Base-by-base conservation (phyloP, 2,797 vertebrate species). In the Rhadinocentrus ornatus region DNA sequence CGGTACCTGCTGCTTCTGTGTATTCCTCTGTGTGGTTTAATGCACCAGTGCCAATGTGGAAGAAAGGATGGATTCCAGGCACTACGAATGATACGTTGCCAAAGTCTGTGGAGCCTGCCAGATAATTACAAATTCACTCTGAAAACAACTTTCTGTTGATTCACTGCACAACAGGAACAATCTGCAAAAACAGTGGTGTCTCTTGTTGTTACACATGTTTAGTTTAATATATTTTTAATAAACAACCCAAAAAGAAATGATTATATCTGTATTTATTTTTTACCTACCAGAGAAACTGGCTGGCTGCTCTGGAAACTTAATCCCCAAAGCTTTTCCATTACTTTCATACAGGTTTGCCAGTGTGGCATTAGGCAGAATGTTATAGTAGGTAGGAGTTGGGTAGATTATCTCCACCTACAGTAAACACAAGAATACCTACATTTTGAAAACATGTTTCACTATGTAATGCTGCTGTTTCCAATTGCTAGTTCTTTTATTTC, bases 11-110 rank as follows among this genome's bases (percentile, higher is more conserved):
- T 80, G 96, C 96, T 86, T 88, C 83, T 3, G 96, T 93, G 69
- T 96, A 97, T 56, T 96, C 93, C 90, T 96, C 93, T 0, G 96
- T 96, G 86, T 97, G 97, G 83, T 97, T 97, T 62, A 96, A 63
- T 0, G 95, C 95, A 26, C 94, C 83, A 0, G 96, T 94, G 50
- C 95, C 91, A 85, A 97, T 97, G 87, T 94, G 94, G 91, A 97
- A 97, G 84, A 96, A 96, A 2, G 96, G 93, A 83, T 97, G 96
- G 89, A 98, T 93, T 22, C 96, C 96, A 70, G 95, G 96, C 64
- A 96, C 91, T 39, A 93, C 71, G 90, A 92, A 96, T 1, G 94
- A 95, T 46, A 97, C 93, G 62, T 96, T 96, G 79, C 97, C 96
- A 89, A 97, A 97, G 86, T 97, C 96, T 0, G 96, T 96, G 70